A percentile compares a stretch with the other conserved stretches of the same genome.
Evolutionary conservation across 2,888 invertebrate genomes (phyloP).

Genomic region (Stenolophus ochropezus): DNA sequence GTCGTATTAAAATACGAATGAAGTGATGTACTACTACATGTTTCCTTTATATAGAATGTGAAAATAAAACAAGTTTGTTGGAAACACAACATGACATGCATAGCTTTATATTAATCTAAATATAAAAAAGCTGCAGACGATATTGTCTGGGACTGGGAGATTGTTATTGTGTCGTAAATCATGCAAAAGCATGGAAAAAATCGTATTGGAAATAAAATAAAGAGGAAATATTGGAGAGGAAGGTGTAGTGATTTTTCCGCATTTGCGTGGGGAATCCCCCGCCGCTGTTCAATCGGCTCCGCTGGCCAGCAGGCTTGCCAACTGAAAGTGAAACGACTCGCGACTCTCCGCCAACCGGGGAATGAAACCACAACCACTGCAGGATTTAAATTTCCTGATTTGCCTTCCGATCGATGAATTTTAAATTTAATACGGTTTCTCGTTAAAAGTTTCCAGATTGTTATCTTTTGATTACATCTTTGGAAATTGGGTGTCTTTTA

Average conservation of each 20-base stretch:
- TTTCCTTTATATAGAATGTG: too few species aligned
- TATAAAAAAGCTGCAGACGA: neutral
- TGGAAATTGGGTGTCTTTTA: constrained; percentile 52
- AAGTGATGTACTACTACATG: too few species aligned
- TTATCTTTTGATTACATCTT: constrained; percentile 56
- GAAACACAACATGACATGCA: neutral
- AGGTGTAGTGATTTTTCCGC: constrained; percentile 15
- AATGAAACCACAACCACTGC: constrained; percentile 48
- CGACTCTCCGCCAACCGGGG: constrained; percentile 31
- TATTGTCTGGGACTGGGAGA: neutral
- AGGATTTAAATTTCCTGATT: constrained; percentile 56
- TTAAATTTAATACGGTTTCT: constrained; percentile 58
- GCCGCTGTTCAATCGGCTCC: constrained; percentile 38
- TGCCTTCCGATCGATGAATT: constrained; percentile 54
- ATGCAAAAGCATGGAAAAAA: constrained; percentile 3
- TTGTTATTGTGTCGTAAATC: neutral
- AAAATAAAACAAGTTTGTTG: neutral
- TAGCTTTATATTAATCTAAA: neutral
- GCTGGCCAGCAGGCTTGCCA: constrained; percentile 39
- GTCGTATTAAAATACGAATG: too few species aligned
- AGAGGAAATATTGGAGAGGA: neutral
- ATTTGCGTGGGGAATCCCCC: constrained; percentile 7
- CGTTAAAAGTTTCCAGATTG: constrained; percentile 54
- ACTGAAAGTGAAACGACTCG: constrained; percentile 51
- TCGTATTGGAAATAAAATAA: constrained; percentile 30